A percentile compares a stretch with the other conserved stretches of the same genome.
phyloP scores from a whole-genome alignment of 1,140 invertebrate genomes.

The Pissodes strobi region DNA sequence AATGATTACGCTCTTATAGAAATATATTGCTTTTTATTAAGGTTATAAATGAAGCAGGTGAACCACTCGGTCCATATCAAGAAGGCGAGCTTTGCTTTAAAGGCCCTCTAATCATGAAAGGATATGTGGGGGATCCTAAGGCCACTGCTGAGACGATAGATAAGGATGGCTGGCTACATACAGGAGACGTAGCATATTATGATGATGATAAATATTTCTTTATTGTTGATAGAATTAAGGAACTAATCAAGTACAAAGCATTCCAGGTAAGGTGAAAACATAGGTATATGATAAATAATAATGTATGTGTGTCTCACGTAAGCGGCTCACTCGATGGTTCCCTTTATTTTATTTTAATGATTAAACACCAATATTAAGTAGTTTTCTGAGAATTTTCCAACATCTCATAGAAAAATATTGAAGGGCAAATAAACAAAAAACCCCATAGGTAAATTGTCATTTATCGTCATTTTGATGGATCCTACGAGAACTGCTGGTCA shows the following conservation, averaged over 20 bases:
- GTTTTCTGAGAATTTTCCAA: too few species aligned
- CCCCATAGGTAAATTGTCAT: too few species aligned
- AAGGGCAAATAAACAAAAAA: too few species aligned
- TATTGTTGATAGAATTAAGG: conserved; percentile 45
- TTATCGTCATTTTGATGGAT: too few species aligned
- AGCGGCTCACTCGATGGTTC: too few species aligned
- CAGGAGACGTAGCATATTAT: conserved; percentile 80
- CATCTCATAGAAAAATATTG: too few species aligned
- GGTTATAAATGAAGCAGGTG: conserved; percentile 66
- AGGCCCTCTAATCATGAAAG: conserved; percentile 68
- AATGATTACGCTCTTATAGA: too few species aligned
- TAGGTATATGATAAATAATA: too few species aligned
- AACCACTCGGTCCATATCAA: conserved; percentile 64
- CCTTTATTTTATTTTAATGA: too few species aligned
- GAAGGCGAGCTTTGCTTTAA: conserved; percentile 75
- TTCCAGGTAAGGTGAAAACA: conserved; percentile 42
- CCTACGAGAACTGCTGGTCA: too few species aligned
- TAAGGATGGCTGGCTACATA: conserved; percentile 75
- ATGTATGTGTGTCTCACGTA: too few species aligned
- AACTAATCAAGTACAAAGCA: conserved; percentile 46
- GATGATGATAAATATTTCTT: conserved; percentile 62
- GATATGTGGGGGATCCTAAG: conserved; percentile 66
- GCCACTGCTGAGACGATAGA: conserved; percentile 70
- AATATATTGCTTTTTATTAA: conserved; percentile 22
- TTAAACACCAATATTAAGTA: too few species aligned